Evolutionary conservation across 1,140 invertebrate genomes (phyloP).

Genomic region (Heterodera schachtii): DNA sequence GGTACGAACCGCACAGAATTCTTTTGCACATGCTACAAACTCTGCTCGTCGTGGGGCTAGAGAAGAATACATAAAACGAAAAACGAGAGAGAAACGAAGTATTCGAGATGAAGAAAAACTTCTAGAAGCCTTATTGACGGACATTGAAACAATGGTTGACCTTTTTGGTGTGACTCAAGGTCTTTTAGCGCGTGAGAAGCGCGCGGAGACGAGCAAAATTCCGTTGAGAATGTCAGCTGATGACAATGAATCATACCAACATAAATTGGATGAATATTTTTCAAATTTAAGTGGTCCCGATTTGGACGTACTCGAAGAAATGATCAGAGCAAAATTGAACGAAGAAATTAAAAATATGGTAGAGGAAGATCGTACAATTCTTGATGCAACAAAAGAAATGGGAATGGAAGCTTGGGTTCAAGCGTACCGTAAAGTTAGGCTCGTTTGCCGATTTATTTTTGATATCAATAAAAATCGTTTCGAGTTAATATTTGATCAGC

Average conservation of each 20-base stretch:
- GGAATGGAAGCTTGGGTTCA: slow-evolving; percentile 1
- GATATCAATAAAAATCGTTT: slow-evolving; percentile 2
- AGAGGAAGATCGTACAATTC: neutral
- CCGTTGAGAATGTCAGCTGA: neutral
- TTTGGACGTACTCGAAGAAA: too few species aligned
- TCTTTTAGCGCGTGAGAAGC: too few species aligned
- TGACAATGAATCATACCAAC: neutral
- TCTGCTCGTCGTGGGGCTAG: too few species aligned
- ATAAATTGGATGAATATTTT: neutral
- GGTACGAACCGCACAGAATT: too few species aligned
- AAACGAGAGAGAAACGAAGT: too few species aligned
- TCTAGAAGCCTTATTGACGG: too few species aligned
- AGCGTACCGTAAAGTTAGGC: neutral
- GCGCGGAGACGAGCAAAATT: too few species aligned
- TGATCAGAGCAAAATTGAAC: neutral
- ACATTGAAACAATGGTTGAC: too few species aligned
- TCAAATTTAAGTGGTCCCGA: neutral
- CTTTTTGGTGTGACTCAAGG: too few species aligned
- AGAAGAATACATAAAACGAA: too few species aligned
- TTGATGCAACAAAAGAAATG: neutral
- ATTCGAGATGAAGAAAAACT: too few species aligned
- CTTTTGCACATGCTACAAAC: too few species aligned
- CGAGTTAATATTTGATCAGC: neutral
- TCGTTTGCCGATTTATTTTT: neutral
- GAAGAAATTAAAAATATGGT: slow-evolving; percentile 8